Evolutionary conservation across 2,113 vertebrate species (phyloP), one percentile per base, ranked within the genome.

Genomic region (Macroglossus sobrinus): DNA sequence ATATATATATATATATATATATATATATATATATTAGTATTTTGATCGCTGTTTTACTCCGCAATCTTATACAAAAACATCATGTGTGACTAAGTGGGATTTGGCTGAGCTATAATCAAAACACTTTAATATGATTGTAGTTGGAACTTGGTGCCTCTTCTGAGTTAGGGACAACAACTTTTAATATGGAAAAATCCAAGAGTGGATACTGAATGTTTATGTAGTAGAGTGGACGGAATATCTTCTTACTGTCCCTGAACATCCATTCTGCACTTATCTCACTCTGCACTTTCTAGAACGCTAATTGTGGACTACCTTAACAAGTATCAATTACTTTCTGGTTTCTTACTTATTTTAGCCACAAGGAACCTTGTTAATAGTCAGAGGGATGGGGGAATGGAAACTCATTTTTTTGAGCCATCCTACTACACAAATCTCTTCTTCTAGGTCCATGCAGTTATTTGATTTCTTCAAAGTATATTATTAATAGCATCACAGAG

Each of bases 381-480:
- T 84, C 30, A 87, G 30, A 91, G 61, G 18, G 13, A 50, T 12
- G 16, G 33, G 92, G 16, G 10, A 55, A 7, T 61, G 12, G 2
- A 18, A 78, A 87, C 2, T 66, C 75, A 88, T 61, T 91, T 90
- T 90, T 90, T 76, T 89, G 84, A 61, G 22, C 18, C 7, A 69
- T n/a, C 14, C 14, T n/a, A 16, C 33, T 43, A 2, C 43, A 71
- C 24, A 84, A 53, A 93, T 81, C 4, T 57, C 45, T 80, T 72
- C 15, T 82, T 61, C 22, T 28, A 66, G 43, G 30, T 4, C 2
- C 21, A 33, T 43, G 33, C 64, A 79, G 7, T 82, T 66, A 90
- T 61, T 78, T 63, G 28, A 4, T 28, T 61, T 35, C 16, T 4
- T 45, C 45, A 45, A 45, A 45, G 45, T 45, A 45, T 45, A 45